Percentiles rank a stretch among this genome's conserved stretches.
phyloP scores from a whole-genome alignment of 2,888 invertebrate genomes.

The Didymodactylos carnosus region DNA sequence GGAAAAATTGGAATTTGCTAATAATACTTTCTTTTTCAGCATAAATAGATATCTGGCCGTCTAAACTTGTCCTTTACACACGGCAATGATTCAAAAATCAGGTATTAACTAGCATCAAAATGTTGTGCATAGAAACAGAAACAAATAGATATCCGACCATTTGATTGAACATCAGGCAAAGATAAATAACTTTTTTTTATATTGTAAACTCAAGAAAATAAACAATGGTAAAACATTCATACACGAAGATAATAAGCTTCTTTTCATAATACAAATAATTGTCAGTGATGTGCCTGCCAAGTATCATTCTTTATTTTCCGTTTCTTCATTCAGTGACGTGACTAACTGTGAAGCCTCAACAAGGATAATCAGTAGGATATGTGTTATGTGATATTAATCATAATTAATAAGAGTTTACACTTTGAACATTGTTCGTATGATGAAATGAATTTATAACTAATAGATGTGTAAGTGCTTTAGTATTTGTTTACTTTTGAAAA shows the following conservation, averaged over 20 bases:
- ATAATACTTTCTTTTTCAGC: too few relatives aligned
- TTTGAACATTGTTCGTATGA: constrained; percentile 67
- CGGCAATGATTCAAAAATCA: too few relatives aligned
- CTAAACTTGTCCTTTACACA: too few relatives aligned
- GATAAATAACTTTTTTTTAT: constrained; percentile 71
- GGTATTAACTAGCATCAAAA: too few relatives aligned
- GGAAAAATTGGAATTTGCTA: too few relatives aligned
- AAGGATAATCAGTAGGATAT: neutral
- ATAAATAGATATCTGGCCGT: too few relatives aligned
- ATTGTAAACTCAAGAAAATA: constrained; percentile 47
- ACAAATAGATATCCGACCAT: constrained; percentile 54
- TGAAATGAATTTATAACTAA: constrained; percentile 89
- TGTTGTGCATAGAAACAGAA: too few relatives aligned
- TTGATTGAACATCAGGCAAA: constrained; percentile 55
- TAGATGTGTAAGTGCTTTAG: constrained; percentile 56
- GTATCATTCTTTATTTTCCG: constrained; percentile 64
- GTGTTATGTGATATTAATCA: neutral
- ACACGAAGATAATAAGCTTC: neutral
- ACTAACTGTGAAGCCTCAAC: constrained; percentile 63
- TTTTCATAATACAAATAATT: constrained; percentile 52
- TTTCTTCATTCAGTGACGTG: constrained; percentile 56
- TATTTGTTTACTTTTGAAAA: constrained; percentile 57
- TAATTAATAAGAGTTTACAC: neutral
- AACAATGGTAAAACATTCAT: neutral
- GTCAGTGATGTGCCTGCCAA: constrained; percentile 76